Evolutionary conservation across 2,888 invertebrate species (phyloP).

Genomic region (Barypeithes pellucidus): DNA sequence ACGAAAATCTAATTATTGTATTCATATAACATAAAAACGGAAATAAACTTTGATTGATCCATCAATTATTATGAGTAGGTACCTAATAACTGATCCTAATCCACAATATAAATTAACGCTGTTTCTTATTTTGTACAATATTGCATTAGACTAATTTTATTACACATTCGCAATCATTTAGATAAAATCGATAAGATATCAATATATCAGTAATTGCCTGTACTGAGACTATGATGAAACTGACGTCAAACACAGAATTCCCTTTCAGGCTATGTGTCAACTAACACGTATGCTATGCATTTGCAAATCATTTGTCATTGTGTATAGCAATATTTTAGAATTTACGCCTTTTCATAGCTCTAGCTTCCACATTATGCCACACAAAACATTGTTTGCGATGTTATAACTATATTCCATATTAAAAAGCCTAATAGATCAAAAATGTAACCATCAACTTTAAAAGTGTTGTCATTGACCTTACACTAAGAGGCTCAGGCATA

Average conservation of each 20-base stretch:
- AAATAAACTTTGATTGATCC: neutral
- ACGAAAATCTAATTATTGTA: no score
- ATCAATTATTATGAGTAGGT: slow-evolving; percentile 1
- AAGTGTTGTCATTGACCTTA: no score
- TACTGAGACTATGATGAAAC: neutral
- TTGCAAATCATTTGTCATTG: neutral
- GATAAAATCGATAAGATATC: slow-evolving; percentile 12
- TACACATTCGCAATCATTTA: neutral
- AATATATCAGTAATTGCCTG: slow-evolving; percentile 1
- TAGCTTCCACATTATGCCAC: no score
- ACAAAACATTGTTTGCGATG: no score
- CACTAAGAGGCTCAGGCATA: no score
- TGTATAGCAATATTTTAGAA: no score
- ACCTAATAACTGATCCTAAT: neutral
- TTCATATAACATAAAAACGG: no score
- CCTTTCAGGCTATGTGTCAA: slow-evolving; percentile 25
- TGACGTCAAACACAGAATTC: slow-evolving; percentile 26
- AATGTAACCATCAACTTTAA: no score
- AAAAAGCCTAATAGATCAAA: no score
- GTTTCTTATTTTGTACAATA: neutral
- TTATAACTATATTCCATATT: no score
- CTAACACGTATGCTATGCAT: slow-evolving; percentile 31
- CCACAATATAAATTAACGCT: neutral
- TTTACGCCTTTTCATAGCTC: no score
- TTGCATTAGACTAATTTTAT: neutral